A percentile compares a stretch with the other conserved stretches of the same genome.
Conservation (phyloP, 2,888 invertebrate species). For the Leptopilina drosophilae region DNA sequence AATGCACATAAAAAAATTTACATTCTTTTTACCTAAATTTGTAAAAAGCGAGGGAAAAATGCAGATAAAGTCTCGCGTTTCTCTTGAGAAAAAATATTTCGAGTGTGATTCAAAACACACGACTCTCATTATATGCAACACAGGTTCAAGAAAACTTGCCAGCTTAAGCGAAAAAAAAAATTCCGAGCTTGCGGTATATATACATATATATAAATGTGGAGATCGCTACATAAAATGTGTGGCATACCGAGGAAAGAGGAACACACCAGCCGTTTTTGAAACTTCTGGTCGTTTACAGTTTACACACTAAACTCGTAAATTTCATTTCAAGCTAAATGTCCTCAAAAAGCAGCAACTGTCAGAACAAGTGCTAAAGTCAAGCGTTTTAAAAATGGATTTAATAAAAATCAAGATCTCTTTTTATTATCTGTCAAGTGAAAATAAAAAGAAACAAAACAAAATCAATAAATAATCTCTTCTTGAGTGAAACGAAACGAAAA, state of each 20-base stretch:
- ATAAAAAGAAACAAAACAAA: background rate
- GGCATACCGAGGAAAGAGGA: constrained; percentile 53
- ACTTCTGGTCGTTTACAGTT: constrained; percentile 71
- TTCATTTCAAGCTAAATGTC: constrained; percentile 64
- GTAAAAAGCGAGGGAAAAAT: background rate
- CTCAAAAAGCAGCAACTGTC: constrained; percentile 21
- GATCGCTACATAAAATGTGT: constrained; percentile 56
- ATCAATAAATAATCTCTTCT: background rate
- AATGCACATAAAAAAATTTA: too few relatives aligned
- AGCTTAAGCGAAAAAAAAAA: constrained; percentile 48
- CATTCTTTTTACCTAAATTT: background rate
- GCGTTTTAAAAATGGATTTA: constrained; percentile 47
- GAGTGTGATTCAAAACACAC: constrained; percentile 41
- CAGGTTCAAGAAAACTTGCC: constrained; percentile 46
- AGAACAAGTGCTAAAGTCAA: constrained; percentile 43
- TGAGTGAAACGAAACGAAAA: background rate
- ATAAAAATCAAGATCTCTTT: constrained; percentile 68
- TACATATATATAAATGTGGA: too few relatives aligned
- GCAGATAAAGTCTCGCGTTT: background rate
- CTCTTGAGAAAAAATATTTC: constrained; percentile 4
- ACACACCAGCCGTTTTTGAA: constrained; percentile 67
- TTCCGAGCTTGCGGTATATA: constrained; percentile 26
- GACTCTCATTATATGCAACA: constrained; percentile 43
- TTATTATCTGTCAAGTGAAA: constrained; percentile 61
- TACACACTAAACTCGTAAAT: constrained; percentile 74